Evolutionary conservation across 2,888 invertebrate genomes (phyloP).

Genomic region (Drosophila formosana): DNA sequence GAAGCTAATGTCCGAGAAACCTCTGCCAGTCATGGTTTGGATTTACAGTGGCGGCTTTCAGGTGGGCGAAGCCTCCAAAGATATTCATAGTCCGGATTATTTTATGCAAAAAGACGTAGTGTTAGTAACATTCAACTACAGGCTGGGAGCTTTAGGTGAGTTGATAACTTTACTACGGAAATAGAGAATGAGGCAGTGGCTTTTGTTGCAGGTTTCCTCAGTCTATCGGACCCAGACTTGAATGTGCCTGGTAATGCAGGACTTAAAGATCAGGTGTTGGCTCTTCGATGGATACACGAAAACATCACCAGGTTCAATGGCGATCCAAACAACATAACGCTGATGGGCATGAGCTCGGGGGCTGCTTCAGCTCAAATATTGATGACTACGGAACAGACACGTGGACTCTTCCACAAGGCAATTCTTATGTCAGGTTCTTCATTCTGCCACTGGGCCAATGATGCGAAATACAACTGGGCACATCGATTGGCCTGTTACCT

Average conservation of each 20-base stretch:
- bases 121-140: neutral
- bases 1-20: constrained; percentile 60
- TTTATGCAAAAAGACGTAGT: constrained; percentile 84
- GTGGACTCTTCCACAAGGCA: constrained; percentile 15
- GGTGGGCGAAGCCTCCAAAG: constrained; percentile 80
- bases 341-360: constrained; percentile 12
- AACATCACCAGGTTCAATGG: constrained; percentile 6
- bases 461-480: neutral
- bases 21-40: constrained; percentile 84
- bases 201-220: constrained; percentile 3
- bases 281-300: neutral
- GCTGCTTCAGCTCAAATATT: neutral
- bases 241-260: constrained; percentile 86
- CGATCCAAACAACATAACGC: constrained; percentile 10
- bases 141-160: constrained; percentile 11
- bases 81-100: constrained; percentile 83
- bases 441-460: constrained; percentile 4
- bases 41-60: constrained; percentile 85
- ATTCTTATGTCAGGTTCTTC: constrained; percentile 8
- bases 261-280: constrained; percentile 6
- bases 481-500: neutral
- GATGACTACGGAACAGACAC: neutral
- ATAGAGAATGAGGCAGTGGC: neutral
- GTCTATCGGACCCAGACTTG: constrained; percentile 46
- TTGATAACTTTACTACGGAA: neutral